Evolutionary conservation across 2,888 invertebrate species (phyloP).

Genomic region (Pyrrhia umbra): DNA sequence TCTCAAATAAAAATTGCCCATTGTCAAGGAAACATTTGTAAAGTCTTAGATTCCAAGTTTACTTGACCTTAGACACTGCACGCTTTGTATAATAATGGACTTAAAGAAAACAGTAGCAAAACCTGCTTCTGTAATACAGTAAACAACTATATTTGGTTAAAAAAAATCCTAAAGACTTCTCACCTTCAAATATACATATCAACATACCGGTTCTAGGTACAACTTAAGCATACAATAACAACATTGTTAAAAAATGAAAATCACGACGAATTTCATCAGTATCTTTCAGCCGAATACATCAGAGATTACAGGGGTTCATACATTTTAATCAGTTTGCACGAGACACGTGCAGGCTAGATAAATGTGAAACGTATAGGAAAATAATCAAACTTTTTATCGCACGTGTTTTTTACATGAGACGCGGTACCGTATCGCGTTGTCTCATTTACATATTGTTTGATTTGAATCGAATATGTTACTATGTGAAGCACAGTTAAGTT

Average conservation of each 20-base stretch:
- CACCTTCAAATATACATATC: conserved; percentile 41
- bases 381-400: conserved; percentile 60
- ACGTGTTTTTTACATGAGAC: conserved; percentile 46
- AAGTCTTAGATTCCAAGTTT: conserved; percentile 22
- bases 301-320: conserved; percentile 55
- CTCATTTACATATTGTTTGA: conserved; percentile 56
- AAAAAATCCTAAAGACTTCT: conserved; percentile 25
- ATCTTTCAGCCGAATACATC: conserved; percentile 38
- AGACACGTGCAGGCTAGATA: conserved; percentile 56
- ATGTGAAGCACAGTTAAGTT: conserved; percentile 29
- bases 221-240: conserved; percentile 35
- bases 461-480: conserved; percentile 49
- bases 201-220: conserved; percentile 41
- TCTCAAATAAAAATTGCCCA: conserved; percentile 11
- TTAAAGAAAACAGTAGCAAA: background rate
- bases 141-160: conserved; percentile 2
- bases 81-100: conserved; percentile 17
- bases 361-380: conserved; percentile 48
- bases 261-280: conserved; percentile 18
- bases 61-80: conserved; percentile 36
- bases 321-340: conserved; percentile 55
- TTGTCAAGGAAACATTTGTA: conserved; percentile 11
- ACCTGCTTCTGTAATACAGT: background rate
- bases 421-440: conserved; percentile 45
- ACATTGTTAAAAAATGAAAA: conserved; percentile 20